Percentiles rank a stretch among this genome's conserved stretches.
Evolutionary conservation across 2,113 vertebrate species (phyloP).

Genomic region (Tachuris rubrigastra): DNA sequence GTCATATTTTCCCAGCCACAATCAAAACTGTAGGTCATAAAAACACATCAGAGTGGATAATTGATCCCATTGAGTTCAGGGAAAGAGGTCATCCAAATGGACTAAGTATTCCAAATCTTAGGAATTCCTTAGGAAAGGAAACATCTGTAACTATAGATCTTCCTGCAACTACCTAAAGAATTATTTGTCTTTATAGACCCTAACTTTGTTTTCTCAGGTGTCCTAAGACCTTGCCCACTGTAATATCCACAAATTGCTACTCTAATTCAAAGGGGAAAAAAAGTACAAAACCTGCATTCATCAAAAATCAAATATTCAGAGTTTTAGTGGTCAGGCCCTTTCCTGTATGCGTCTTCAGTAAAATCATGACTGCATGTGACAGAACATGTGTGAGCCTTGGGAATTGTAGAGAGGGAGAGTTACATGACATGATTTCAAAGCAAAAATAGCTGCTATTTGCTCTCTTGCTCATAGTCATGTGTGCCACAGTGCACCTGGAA

Average conservation of each 20-base stretch:
- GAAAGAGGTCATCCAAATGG: not conserved
- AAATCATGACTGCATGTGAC: not conserved
- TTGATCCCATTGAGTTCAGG: not conserved
- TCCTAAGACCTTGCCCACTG: not conserved
- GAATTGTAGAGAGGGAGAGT: not conserved
- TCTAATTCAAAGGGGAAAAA: not conserved
- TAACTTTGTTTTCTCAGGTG: not conserved
- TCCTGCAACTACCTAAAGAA: not conserved
- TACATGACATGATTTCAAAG: not conserved
- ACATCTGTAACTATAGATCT: not conserved
- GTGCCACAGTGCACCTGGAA: not conserved
- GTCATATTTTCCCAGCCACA: not conserved
- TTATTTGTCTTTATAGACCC: not conserved
- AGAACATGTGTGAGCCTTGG: not conserved
- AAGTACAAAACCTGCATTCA: not conserved
- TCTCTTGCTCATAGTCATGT: not conserved
- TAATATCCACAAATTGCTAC: not conserved
- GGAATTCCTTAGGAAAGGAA: not conserved
- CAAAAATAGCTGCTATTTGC: not conserved
- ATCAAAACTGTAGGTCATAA: not conserved
- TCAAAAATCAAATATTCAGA: not conserved
- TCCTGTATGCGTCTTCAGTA: not conserved
- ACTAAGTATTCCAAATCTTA: not conserved
- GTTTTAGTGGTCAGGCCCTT: not conserved
- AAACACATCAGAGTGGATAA: not conserved